Evolutionary conservation across 2,888 invertebrate species (phyloP).

Genomic region (Dryomyza anilis): DNA sequence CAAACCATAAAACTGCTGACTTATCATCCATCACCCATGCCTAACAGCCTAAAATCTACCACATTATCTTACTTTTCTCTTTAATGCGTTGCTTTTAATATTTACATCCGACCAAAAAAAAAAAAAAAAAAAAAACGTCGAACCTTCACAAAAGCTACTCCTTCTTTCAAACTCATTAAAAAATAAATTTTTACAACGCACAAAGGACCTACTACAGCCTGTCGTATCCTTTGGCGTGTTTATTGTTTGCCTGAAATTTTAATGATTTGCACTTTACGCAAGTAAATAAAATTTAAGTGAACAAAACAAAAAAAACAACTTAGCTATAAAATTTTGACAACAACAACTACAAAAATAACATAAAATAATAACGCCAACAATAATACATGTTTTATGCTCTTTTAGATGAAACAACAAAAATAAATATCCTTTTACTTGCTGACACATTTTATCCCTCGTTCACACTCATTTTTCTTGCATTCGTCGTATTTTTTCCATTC

Average conservation of each 20-base stretch:
- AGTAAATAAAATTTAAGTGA: background rate
- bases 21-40: background rate
- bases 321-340: too few relatives aligned
- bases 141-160: background rate
- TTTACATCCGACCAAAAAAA: background rate
- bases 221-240: constrained; percentile 3
- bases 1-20: background rate
- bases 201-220: background rate
- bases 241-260: constrained; percentile 11
- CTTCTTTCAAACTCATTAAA: background rate
- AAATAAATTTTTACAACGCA: background rate
- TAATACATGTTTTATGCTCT: background rate
- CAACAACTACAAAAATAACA: too few relatives aligned
- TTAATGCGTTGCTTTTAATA: too few relatives aligned
- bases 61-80: too few relatives aligned
- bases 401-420: too few relatives aligned
- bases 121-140: background rate
- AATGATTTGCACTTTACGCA: constrained; percentile 9
- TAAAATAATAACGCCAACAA: too few relatives aligned
- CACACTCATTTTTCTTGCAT: background rate
- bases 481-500: too few relatives aligned
- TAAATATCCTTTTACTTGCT: background rate
- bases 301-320: background rate
- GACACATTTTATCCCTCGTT: background rate
- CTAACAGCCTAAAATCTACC: too few relatives aligned